phyloP scores from a whole-genome alignment of 2,888 invertebrate species.

The Oscheius myriophilus region DNA sequence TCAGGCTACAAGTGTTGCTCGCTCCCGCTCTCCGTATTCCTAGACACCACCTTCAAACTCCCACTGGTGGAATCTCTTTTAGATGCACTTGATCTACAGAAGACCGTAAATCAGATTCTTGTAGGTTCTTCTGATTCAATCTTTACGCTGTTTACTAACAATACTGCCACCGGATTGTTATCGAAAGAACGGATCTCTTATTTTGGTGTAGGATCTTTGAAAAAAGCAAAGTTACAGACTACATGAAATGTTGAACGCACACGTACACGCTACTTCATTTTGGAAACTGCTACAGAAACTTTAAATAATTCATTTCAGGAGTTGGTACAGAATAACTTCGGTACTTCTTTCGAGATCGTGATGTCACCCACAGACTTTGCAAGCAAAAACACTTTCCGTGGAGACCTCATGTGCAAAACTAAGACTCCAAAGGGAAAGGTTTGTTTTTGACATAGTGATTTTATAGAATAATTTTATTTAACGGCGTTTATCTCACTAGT shows the following conservation, averaged over 20 bases:
- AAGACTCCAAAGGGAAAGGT: conserved; percentile 25
- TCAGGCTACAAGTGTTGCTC: conserved; percentile 22
- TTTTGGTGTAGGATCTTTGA: too few relatives aligned
- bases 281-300: too few relatives aligned
- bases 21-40: background rate
- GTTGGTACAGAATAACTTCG: conserved; percentile 22
- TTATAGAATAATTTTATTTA: too few relatives aligned
- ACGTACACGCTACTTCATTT: too few relatives aligned
- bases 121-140: background rate
- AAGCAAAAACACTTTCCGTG: conserved; percentile 16
- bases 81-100: conserved; percentile 22
- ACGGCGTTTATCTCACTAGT: too few relatives aligned
- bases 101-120: conserved; percentile 18
- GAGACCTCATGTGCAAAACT: conserved; percentile 24
- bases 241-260: too few relatives aligned
- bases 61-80: conserved; percentile 9
- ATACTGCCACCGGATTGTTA: too few relatives aligned
- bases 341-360: conserved; percentile 20
- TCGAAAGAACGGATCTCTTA: too few relatives aligned
- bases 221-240: too few relatives aligned
- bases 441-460: background rate
- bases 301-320: background rate
- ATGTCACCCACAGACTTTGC: conserved; percentile 16
- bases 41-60: conserved; percentile 12
- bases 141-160: too few relatives aligned